Base-by-base conservation (phyloP, 2,888 invertebrate species). In the Nipponacmea schrenckii region DNA sequence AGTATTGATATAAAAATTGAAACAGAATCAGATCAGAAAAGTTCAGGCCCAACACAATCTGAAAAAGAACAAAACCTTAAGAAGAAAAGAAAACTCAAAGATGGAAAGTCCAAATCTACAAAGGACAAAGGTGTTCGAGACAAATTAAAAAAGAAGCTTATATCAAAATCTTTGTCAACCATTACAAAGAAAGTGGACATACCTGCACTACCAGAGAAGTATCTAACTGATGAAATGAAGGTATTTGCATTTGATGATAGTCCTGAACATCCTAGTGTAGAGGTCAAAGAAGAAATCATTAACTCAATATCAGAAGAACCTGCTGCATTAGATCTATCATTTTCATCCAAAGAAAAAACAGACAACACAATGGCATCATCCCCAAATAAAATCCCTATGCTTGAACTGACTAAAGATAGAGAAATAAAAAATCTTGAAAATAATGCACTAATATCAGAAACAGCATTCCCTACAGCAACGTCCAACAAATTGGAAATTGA, bases 81-180 rank as follows among this genome's bases (percentile, higher is more conserved):
- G 39, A 27, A 27, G 20, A 45, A 56, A 20, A 50, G 31, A 12
- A 45, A 56, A 56, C 14, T 56, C 20, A 56, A 56, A 56, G 24
- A 56, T 46, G 31, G 15, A 20, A 66, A 26, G 26, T n/a, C 46
- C 48, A 50, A 50, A 20, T 8, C 31, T 63, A 46, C 27, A 24
- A 17, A n/a, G n/a, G 44, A 65, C n/a, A 26, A 65, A 20, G 26
- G 68, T 27, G 70, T 73, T 2, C 17, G 50, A 26, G 64, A 70
- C 20, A 73, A 70, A 66, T 45, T 70, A 26, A 73, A 70, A 66
- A 64, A 73, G 44, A 73, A 73, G 62, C n/a, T 72, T 14, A 64
- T 64, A 48, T 64, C 64, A 24, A 64, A 65, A 24, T 20, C 56
- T 12, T 46, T 50, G 24, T 64, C 63, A 15, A 20, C 69, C 12